Conservation (phyloP, 2,888 invertebrate genomes). For the Aphidoletes aphidimyza region DNA sequence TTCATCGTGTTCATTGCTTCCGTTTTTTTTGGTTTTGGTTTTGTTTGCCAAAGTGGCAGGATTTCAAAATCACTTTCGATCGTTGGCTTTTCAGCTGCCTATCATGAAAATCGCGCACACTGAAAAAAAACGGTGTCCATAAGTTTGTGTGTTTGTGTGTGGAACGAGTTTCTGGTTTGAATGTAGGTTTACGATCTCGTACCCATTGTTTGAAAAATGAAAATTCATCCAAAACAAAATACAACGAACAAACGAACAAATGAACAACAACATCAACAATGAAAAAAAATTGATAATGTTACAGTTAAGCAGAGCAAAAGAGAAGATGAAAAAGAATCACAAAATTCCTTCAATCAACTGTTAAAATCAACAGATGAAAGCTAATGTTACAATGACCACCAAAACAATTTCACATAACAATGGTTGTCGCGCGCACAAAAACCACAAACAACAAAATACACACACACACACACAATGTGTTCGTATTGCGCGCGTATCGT, state of each 20-base stretch:
- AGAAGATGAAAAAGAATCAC: background rate
- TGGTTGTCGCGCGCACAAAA: background rate
- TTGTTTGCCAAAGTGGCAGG: background rate
- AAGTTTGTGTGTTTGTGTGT: too few species aligned
- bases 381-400: background rate
- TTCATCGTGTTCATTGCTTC: background rate
- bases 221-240: conserved; percentile 13
- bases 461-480: background rate
- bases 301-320: background rate
- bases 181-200: conserved; percentile 32
- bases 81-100: conserved; percentile 5
- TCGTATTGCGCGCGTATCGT: too few species aligned
- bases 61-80: conserved; percentile 19
- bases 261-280: too few species aligned
- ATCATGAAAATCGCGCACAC: background rate
- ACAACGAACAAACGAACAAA: background rate
- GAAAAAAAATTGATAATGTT: too few species aligned
- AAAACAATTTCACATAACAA: background rate
- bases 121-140: too few species aligned
- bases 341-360: background rate
- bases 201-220: conserved; percentile 44
- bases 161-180: background rate
- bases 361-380: conserved; percentile 2
- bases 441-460: too few species aligned
- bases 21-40: background rate